Evolutionary conservation across 1,140 invertebrate species (phyloP), one percentile per base, ranked within the genome.

Genomic region (Laupala kohalensis): DNA sequence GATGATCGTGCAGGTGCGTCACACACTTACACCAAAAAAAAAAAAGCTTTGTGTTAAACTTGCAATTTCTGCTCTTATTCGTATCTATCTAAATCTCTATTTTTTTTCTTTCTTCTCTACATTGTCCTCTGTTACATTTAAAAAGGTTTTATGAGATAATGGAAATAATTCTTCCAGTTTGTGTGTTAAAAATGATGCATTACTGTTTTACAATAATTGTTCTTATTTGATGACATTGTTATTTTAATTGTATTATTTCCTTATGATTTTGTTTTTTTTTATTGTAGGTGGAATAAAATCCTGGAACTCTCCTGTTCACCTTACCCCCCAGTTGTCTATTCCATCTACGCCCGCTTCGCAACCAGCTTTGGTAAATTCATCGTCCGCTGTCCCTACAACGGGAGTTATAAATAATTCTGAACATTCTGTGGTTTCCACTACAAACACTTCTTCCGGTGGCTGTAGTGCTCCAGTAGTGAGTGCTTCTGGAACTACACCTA

Each of bases 251-350:
- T n/a, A n/a, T n/a, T n/a, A n/a, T n/a, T n/a, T 53, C 37, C 9
- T 53, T 53, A 19, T 53, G 37, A 53, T 53, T 53, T 53, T 13
- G 19, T 2, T 53, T 13, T n/a, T n/a, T 53, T 9, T 0, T 53
- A 53, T 53, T 53, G 9, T 53, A 53, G 37, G 37, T 37, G 70
- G 64, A n/a, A n/a, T 27, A 25, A 71, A 67, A 37, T 29, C 63
- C 9, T 65, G 70, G 63, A 71, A 66, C 26, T 71, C 70, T 67
- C 70, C 69, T 23, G 79, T 0, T 75, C 76, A 53, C 77, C 65
- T 53, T 13, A 53, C 37, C 0, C 37, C n/a, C 28, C 67, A 65
- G 37, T 27, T 28, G 64, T 53, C 37, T 53, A 19, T 71, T 26
- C 67, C 71, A 9, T 71, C 71, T 6, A 67, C 62, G 6, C 53